Conservation (phyloP, 2,888 invertebrate genomes). For the Proisotoma minuta region DNA sequence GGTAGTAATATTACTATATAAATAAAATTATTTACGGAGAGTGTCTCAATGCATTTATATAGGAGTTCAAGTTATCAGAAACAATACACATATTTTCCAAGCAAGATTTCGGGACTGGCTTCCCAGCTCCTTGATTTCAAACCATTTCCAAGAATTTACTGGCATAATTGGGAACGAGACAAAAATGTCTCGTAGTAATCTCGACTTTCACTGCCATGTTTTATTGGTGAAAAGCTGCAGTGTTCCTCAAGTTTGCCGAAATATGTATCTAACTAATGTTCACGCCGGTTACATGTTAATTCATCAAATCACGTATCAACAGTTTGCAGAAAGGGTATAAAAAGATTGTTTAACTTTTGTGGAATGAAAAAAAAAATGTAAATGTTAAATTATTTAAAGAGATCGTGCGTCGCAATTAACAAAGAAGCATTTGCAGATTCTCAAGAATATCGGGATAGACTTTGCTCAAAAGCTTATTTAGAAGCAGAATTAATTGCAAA, state of each 20-base stretch:
- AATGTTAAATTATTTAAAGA: background rate
- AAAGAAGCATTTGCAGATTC: background rate
- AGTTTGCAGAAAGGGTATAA: slow-evolving; percentile 1
- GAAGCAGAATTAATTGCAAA: slow-evolving; percentile 9
- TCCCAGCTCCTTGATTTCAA: background rate
- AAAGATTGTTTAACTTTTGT: background rate
- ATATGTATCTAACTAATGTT: background rate
- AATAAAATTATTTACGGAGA: background rate
- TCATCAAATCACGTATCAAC: slow-evolving; percentile 4
- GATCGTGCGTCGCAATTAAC: background rate
- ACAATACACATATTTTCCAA: background rate
- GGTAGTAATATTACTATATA: no score
- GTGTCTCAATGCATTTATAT: background rate
- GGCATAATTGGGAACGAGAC: background rate
- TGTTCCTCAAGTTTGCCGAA: background rate
- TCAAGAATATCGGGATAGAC: background rate
- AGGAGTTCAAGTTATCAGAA: background rate
- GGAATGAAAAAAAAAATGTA: background rate
- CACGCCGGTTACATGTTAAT: slow-evolving; percentile 3
- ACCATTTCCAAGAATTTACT: background rate
- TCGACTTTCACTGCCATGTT: slow-evolving; percentile 2
- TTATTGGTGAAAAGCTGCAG: background rate
- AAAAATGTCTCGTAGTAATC: background rate
- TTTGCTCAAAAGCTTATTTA: slow-evolving; percentile 10
- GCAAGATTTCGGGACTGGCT: background rate